Evolutionary conservation across 2,113 vertebrate genomes (phyloP).

Genomic region (Lagopus leucura): DNA sequence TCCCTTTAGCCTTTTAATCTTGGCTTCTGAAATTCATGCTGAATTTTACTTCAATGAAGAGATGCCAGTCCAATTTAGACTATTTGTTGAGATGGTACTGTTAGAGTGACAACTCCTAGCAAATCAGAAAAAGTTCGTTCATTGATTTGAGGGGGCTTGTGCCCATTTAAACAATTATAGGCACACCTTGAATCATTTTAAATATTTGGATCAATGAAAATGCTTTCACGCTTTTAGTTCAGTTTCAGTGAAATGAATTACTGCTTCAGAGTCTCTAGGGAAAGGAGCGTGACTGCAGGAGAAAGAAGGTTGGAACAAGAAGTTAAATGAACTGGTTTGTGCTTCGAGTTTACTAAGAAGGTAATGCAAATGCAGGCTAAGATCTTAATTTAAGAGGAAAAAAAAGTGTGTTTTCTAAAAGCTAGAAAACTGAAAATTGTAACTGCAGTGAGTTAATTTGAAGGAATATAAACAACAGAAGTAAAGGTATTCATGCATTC

Average conservation of each 20-base stretch:
- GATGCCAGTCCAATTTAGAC: not conserved
- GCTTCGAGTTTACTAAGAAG: not conserved
- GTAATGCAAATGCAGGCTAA: accelerated
- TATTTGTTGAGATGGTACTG: not conserved
- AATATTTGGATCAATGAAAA: not conserved
- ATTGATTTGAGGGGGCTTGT: not conserved
- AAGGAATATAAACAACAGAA: not conserved
- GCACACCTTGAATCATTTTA: not conserved
- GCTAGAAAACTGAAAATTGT: not conserved
- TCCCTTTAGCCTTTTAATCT: not conserved
- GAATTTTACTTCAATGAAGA: not conserved
- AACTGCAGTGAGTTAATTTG: not conserved
- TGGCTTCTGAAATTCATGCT: not conserved
- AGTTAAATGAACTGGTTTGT: not conserved
- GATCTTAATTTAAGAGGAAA: not conserved
- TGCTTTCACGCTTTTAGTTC: not conserved
- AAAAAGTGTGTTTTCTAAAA: accelerated
- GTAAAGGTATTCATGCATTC: not conserved
- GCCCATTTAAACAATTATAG: not conserved
- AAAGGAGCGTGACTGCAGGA: not conserved
- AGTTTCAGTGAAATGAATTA: not conserved
- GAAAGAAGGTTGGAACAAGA: not conserved
- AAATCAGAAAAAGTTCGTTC: not conserved
- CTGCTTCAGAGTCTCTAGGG: not conserved
- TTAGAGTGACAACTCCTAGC: not conserved